Conservation (phyloP, 2,113 vertebrate genomes). For the Menidia beryllina region DNA sequence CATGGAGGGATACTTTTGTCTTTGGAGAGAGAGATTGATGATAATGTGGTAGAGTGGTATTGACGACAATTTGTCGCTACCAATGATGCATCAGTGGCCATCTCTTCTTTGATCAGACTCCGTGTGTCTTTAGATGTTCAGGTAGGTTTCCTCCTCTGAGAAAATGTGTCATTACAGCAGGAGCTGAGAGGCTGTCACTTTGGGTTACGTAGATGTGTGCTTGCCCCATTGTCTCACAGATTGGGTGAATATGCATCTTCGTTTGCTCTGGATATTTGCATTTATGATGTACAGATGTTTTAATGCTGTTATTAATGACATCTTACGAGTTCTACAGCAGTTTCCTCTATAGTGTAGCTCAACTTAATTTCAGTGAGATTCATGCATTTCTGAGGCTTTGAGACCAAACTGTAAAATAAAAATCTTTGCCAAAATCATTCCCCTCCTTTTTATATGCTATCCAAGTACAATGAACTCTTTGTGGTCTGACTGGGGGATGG, state of each 20-base stretch:
- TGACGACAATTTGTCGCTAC: slow-evolving; percentile 66
- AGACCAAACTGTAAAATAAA: slow-evolving; percentile 44
- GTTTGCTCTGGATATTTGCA: neutral
- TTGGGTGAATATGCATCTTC: neutral
- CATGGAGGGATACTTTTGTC: slow-evolving; percentile 73
- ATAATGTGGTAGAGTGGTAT: slow-evolving; percentile 72
- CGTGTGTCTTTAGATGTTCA: slow-evolving; percentile 32
- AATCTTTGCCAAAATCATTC: slow-evolving; percentile 54
- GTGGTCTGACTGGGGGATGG: slow-evolving; percentile 66
- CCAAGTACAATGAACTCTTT: slow-evolving; percentile 68
- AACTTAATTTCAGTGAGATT: slow-evolving; percentile 18
- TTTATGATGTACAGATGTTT: neutral
- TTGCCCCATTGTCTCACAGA: neutral
- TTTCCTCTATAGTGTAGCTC: neutral
- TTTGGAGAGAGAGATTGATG: slow-evolving; percentile 74
- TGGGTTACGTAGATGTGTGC: neutral
- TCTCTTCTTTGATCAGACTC: slow-evolving; percentile 51
- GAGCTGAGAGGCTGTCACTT: slow-evolving; percentile 11
- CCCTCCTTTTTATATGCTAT: slow-evolving; percentile 59
- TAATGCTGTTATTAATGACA: neutral
- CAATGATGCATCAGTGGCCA: slow-evolving; percentile 63
- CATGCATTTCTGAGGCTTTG: slow-evolving; percentile 20
- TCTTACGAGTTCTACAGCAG: neutral
- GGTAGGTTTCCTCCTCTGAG: slow-evolving; percentile 47
- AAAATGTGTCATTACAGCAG: slow-evolving; percentile 15